Conservation (phyloP, 1,140 invertebrate species). For the Cydia fagiglandana region DNA sequence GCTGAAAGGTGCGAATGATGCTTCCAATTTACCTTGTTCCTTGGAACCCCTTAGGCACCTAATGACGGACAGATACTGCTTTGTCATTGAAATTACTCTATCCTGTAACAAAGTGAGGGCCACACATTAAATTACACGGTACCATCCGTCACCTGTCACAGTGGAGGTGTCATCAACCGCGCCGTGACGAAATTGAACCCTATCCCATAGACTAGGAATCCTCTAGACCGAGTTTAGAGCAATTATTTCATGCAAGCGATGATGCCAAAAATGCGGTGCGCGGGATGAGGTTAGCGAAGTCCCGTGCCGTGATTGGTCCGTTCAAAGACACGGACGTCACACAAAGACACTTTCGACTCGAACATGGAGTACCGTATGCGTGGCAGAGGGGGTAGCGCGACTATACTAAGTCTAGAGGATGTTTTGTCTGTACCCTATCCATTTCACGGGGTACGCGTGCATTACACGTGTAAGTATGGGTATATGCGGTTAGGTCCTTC, state of each 20-base stretch:
- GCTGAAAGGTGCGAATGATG: constrained; percentile 22
- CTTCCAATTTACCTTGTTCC: constrained; percentile 2
- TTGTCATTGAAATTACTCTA: constrained; percentile 31
- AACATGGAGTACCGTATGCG: no score
- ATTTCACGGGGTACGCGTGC: not conserved
- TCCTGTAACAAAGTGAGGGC: constrained; percentile 29
- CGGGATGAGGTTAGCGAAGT: no score
- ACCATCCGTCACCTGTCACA: constrained; percentile 25
- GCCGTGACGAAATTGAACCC: constrained; percentile 23
- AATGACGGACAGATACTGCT: constrained; percentile 17
- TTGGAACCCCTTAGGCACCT: constrained; percentile 13
- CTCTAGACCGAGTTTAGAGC: no score
- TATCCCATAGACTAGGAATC: no score
- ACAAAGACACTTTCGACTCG: no score
- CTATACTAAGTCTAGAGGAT: no score
- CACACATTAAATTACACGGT: constrained; percentile 26
- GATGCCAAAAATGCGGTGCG: no score
- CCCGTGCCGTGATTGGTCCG: no score
- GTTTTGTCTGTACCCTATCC: no score
- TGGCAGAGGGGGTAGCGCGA: no score
- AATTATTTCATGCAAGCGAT: no score
- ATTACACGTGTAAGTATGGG: constrained; percentile 3
- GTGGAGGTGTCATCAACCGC: constrained; percentile 12
- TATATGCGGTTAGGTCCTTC: constrained; percentile 20
- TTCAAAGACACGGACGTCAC: no score